A percentile compares a stretch with the other conserved stretches of the same genome.
These are phyloP conservation scores for Scaptomyza polygonia DNA, from an alignment of 2,888 invertebrate genomes.

Conservation along the genomic window DNA sequence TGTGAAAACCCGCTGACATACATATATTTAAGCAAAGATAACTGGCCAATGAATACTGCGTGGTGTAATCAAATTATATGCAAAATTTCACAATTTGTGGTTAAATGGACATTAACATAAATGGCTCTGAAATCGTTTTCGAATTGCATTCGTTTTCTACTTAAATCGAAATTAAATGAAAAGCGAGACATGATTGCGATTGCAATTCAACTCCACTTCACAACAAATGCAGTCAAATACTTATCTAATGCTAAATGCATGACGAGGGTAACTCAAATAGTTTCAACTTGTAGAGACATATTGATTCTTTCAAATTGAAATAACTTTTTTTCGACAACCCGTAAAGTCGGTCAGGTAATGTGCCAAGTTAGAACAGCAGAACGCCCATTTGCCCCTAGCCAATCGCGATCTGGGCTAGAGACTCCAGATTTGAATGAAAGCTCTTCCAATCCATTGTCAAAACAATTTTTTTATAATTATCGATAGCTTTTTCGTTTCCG, in stretches of 20 bases:
- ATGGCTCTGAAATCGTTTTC: constrained; percentile 41
- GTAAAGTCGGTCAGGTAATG: too few species aligned
- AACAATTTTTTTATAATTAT: too few species aligned
- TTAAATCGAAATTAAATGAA: constrained; percentile 56
- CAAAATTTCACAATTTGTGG: constrained; percentile 44
- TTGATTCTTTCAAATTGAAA: too few species aligned
- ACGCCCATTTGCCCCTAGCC: too few species aligned
- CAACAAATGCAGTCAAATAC: constrained; percentile 2
- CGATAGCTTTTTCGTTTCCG: too few species aligned
- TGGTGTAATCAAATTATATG: constrained; percentile 57
- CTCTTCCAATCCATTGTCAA: too few species aligned
- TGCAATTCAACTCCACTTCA: constrained; percentile 16
- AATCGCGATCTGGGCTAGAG: too few species aligned
- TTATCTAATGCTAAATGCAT: neutral
- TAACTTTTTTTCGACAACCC: too few species aligned
- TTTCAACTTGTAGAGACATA: neutral
- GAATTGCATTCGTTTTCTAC: constrained; percentile 50
- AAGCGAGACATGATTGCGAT: constrained; percentile 37
- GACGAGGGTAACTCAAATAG: constrained; percentile 3
- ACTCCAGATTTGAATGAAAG: too few species aligned
- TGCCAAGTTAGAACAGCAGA: too few species aligned
- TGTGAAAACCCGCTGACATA: constrained; percentile 23
- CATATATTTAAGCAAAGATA: neutral
- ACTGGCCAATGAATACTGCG: constrained; percentile 14
- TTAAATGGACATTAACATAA: constrained; percentile 49